phyloP scores from a whole-genome alignment of 2,888 invertebrate species.

The Timandra comae region DNA sequence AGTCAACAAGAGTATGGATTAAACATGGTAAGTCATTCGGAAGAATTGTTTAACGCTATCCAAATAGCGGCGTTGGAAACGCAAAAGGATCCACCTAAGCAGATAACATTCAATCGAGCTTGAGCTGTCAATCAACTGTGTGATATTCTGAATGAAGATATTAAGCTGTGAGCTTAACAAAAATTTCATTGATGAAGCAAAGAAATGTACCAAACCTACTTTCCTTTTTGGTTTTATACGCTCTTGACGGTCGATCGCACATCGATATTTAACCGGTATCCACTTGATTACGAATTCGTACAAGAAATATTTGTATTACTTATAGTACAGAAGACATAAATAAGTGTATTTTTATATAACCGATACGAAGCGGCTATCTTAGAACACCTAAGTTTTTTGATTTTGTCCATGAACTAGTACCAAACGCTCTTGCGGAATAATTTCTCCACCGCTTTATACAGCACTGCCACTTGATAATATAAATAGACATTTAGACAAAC shows the following conservation, averaged over 20 bases:
- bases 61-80: slow-evolving; percentile 64
- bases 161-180: slow-evolving; percentile 34
- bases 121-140: slow-evolving; percentile 65
- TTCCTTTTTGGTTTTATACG: background rate
- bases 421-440: slow-evolving; percentile 65
- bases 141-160: slow-evolving; percentile 40
- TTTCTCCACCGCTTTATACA: slow-evolving; percentile 53
- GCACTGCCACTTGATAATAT: slow-evolving; percentile 49
- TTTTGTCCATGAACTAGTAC: slow-evolving; percentile 63
- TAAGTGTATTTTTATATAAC: too few relatives aligned
- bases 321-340: too few relatives aligned
- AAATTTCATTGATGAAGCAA: slow-evolving; percentile 30
- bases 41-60: slow-evolving; percentile 74
- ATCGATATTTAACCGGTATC: too few relatives aligned
- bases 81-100: slow-evolving; percentile 67
- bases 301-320: too few relatives aligned
- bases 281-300: slow-evolving; percentile 5
- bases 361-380: background rate
- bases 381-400: slow-evolving; percentile 27
- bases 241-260: too few relatives aligned
- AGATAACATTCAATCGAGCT: slow-evolving; percentile 66
- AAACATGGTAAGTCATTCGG: slow-evolving; percentile 60
- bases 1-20: slow-evolving; percentile 56
- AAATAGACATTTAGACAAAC: slow-evolving; percentile 55
- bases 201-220: slow-evolving; percentile 19